Evolutionary conservation across 2,113 vertebrate genomes (phyloP), one percentile per base, ranked within the genome.

Genomic region (Toxotes chatareus): DNA sequence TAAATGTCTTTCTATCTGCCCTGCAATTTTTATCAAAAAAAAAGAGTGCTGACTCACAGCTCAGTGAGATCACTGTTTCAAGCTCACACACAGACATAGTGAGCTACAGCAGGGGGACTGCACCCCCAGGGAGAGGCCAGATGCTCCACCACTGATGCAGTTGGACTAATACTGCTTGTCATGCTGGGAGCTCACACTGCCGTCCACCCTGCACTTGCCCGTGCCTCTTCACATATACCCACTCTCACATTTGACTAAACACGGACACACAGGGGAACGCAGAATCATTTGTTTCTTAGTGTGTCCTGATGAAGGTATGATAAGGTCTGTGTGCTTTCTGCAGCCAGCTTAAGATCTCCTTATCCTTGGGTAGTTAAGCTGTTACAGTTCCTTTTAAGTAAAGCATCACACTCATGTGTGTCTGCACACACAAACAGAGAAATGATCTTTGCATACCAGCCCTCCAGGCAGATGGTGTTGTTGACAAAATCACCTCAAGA

Each of bases 401-500:
- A 71, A 64, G 21, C 40, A 38, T 69, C 16, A 19, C 36, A 21
- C 55, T 71, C 1, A 0, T 55, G 57, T 55, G 12, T 4, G 1
- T 80, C 11, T n/a, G 10, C 46, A 38, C 69, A 27, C 17, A 71
- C 23, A 59, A 3, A 62, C 36, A 17, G n/a, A 63, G 10, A 61
- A 7, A 61, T 14, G 5, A 51, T 83, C 56, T 68, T 68, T 73
- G 36, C 67, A 67, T 59, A 70, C 27, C 84, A 70, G 73, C 56
- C 82, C 63, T 82, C 19, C 21, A 49, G 82, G 65, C 76, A 84
- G 77, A 84, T 85, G 82, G 76, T 86, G 83, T 72, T 80, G 55
- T 66, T 73, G 40, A 82, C 51, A 34, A 66, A 61, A 62, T 83
- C 57, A 59, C 10, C 2, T 27, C 4, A 3, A 70, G 65, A 65